A percentile compares a stretch with the other conserved stretches of the same genome.
Evolutionary conservation across 2,888 invertebrate species (phyloP).

Genomic region (Neocrepidodera transversa): DNA sequence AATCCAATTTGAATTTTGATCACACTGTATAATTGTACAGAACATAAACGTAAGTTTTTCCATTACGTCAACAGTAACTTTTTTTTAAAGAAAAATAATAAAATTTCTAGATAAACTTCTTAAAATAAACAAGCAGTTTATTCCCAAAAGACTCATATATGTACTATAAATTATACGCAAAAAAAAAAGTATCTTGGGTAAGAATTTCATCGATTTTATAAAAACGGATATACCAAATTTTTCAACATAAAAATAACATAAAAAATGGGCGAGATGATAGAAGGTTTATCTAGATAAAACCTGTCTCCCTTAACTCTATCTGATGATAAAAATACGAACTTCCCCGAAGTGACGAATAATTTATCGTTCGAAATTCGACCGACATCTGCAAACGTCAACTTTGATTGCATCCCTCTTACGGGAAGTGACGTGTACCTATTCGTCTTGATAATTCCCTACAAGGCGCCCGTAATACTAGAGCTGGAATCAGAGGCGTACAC

Average conservation of each 20-base stretch:
- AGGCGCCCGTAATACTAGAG: not conserved
- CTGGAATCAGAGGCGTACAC: not conserved
- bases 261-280: not conserved
- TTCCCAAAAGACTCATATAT: too few relatives aligned
- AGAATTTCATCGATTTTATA: too few relatives aligned
- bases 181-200: too few relatives aligned
- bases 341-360: constrained; percentile 34
- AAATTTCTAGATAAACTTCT: too few relatives aligned
- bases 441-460: constrained; percentile 35
- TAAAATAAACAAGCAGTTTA: too few relatives aligned
- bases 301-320: not conserved
- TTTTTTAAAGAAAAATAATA: too few relatives aligned
- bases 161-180: too few relatives aligned
- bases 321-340: constrained; percentile 22
- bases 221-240: not conserved
- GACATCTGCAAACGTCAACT: constrained; percentile 37
- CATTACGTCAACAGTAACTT: too few relatives aligned
- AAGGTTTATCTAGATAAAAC: not conserved
- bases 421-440: constrained; percentile 36
- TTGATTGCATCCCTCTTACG: constrained; percentile 37
- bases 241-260: not conserved
- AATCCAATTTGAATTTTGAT: too few relatives aligned
- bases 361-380: constrained; percentile 24
- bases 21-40: too few relatives aligned
- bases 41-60: too few relatives aligned